Evolutionary conservation across 1,140 invertebrate species (phyloP), one percentile per base, ranked within the genome.

Genomic region (Charaxes varanes): DNA sequence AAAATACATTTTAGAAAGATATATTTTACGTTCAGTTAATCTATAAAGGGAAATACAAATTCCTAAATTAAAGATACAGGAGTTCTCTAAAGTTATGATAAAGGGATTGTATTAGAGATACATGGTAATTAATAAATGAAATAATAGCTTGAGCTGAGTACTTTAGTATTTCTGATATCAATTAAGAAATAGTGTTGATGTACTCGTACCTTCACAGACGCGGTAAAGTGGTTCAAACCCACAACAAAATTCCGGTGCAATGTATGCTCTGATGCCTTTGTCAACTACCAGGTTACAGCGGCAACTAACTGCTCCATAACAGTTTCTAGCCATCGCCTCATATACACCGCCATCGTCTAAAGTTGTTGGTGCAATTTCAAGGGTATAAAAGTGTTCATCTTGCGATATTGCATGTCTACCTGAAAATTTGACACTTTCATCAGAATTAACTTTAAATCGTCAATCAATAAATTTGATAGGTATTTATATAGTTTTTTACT

Each of bases 331-430:
- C 36, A 88, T 88, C 6, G 90, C 93, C 19, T 89, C 91, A 71
- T 97, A 98, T 22, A 86, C 85, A 10, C 95, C 96, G 5, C 92
- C 90, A 71, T 98, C 95, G 17, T 93, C 90, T 1, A 94, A 67
- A 1, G 76, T 85, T 2, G 94, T 90, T 27, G 89, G 90, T 4
- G 86, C 87, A 18, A 98, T 92, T 81, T 98, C 97, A 27, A 98
- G 70, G 0, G 93, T 94, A 63, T 92, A 88, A 71, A 96, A 96
- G 46, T 90, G 86, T 6, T 93, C 93, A 34, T 91, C 88, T 46
- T 86, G 81, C 49, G 86, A 89, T 19, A 91, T 87, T 3, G 87
- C 86, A 41, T 86, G 85, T 0, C 86, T 86, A 40, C 77, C 90
- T 90, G 21, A 0, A 46, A 28, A 17, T 33, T 19, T 33, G n/a